Evolutionary conservation across 2,797 vertebrate species (phyloP).

Genomic region (Trichosurus vulpecula): DNA sequence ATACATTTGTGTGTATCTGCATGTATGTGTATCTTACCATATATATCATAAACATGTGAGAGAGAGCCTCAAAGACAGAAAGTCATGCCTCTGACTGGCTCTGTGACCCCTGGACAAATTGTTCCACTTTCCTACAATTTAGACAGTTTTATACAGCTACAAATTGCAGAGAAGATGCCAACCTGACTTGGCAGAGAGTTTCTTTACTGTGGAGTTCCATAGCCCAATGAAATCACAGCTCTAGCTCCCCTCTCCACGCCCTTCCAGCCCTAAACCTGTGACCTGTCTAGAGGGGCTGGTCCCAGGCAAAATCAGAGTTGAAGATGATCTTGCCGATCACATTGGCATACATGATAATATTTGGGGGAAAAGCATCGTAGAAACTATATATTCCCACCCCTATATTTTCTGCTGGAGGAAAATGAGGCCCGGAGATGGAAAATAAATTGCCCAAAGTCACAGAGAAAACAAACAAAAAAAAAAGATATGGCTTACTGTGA

Average conservation of each 20-base stretch:
- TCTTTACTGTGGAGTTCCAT: neutral
- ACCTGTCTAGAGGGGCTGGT: neutral
- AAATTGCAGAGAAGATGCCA: neutral
- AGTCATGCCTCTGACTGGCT: neutral
- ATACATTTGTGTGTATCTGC: no score
- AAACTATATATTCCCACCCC: neutral
- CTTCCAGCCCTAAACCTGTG: neutral
- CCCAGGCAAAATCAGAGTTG: neutral
- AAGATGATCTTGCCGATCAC: neutral
- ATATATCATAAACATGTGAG: no score
- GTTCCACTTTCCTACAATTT: neutral
- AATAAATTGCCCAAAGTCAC: neutral
- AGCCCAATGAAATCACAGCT: neutral
- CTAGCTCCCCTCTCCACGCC: neutral
- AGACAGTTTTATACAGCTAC: neutral
- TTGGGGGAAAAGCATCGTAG: rapidly evolving
- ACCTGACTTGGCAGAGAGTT: neutral
- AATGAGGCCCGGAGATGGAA: neutral
- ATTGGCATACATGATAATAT: neutral
- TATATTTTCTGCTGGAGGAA: neutral
- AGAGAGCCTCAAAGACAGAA: neutral
- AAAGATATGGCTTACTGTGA: neutral
- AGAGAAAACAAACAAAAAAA: neutral
- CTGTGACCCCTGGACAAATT: neutral
- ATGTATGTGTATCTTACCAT: no score